These are phyloP conservation scores for Tachuris rubrigastra DNA, from an alignment of 2,113 vertebrate genomes.

Conservation along the genomic window DNA sequence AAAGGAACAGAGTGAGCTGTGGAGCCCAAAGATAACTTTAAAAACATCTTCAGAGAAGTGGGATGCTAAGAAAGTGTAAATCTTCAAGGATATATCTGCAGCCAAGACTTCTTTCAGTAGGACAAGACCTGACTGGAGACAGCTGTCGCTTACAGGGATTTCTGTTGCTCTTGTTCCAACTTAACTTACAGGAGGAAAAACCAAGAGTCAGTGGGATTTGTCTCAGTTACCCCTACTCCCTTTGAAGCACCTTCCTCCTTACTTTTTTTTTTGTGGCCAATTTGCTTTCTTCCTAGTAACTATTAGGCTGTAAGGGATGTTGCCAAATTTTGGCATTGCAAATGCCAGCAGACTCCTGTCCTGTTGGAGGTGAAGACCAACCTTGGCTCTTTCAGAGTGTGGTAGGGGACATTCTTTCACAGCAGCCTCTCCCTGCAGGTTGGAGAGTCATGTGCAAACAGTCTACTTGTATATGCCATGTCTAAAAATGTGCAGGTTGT, in stretches of 20 bases:
- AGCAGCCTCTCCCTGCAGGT: neutral
- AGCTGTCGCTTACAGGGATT: neutral
- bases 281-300: neutral
- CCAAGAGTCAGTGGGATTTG: neutral
- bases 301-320: neutral
- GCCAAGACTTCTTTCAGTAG: neutral
- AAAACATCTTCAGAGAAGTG: neutral
- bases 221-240: neutral
- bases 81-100: neutral
- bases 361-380: neutral
- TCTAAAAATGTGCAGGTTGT: neutral
- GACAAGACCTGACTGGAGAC: neutral
- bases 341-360: neutral
- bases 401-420: neutral
- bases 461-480: neutral
- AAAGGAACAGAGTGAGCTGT: neutral
- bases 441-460: neutral
- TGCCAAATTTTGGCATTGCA: neutral
- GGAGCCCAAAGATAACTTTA: neutral
- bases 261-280: neutral
- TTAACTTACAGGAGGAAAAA: neutral
- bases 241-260: neutral
- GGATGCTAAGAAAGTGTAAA: neutral
- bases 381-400: neutral
- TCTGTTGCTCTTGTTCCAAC: neutral